Conservation (phyloP, 2,113 vertebrate species). For the Isurus oxyrinchus region DNA sequence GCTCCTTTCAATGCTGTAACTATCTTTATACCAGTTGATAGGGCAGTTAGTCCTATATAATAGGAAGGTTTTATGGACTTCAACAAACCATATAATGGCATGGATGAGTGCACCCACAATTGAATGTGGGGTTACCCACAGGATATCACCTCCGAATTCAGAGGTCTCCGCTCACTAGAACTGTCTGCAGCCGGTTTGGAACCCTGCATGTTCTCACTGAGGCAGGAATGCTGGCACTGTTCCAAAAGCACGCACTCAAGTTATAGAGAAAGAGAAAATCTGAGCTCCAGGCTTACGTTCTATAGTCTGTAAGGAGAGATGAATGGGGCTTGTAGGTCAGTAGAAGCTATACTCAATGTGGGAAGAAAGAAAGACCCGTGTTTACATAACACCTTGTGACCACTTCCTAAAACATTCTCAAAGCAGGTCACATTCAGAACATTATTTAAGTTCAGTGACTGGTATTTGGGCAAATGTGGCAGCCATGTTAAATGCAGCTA, state of each 20-base stretch:
- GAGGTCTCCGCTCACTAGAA: not conserved
- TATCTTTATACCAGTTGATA: not conserved
- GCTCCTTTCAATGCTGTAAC: not conserved
- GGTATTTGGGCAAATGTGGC: conserved; percentile 3
- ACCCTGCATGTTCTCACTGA: not conserved
- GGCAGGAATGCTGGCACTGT: not conserved
- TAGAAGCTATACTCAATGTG: not conserved
- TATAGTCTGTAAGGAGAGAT: not conserved
- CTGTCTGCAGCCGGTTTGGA: not conserved
- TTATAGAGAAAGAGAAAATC: not conserved
- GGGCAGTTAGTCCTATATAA: not conserved
- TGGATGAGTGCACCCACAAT: not conserved
- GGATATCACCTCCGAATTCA: not conserved
- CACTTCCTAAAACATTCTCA: conserved; percentile 3
- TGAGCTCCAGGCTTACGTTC: not conserved
- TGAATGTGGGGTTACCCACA: not conserved
- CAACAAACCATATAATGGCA: not conserved
- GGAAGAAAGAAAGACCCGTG: not conserved
- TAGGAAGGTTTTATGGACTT: not conserved
- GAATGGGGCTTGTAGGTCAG: not conserved
- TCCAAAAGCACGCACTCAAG: not conserved
- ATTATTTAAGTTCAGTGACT: not conserved
- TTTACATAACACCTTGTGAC: not conserved
- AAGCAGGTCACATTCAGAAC: not conserved
- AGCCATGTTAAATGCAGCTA: not conserved